Evolutionary conservation across 2,888 invertebrate genomes (phyloP).

Genomic region (Andrena praecox): DNA sequence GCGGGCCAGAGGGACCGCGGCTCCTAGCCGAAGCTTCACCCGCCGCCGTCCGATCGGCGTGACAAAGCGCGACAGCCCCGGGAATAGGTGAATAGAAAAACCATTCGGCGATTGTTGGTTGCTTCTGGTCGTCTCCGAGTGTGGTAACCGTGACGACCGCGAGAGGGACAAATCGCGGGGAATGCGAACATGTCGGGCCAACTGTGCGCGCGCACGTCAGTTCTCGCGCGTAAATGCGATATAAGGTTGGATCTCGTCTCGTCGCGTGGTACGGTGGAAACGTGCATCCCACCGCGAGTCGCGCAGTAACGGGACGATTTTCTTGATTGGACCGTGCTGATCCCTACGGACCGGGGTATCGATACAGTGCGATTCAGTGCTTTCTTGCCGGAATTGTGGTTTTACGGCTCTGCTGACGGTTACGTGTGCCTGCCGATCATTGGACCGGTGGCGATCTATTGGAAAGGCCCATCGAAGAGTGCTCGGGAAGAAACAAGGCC

Average conservation of each 20-base stretch:
- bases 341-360: not conserved
- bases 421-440: not conserved
- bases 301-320: not conserved
- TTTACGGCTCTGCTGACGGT: not conserved
- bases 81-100: not conserved
- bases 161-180: not conserved
- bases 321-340: not conserved
- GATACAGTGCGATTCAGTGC: not conserved
- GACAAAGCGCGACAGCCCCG: too few relatives aligned
- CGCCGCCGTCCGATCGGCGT: too few relatives aligned
- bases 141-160: constrained; percentile 3
- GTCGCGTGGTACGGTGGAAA: constrained; percentile 16
- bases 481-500: not conserved
- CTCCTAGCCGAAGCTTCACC: too few relatives aligned
- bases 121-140: constrained; percentile 5
- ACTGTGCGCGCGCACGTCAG: constrained; percentile 35
- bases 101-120: constrained; percentile 64
- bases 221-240: constrained; percentile 48
- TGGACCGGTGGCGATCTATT: not conserved
- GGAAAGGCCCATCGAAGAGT: not conserved
- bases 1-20: too few relatives aligned
- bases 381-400: constrained; percentile 7
- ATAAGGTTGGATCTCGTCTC: constrained; percentile 17
- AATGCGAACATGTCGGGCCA: constrained; percentile 10
- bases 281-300: not conserved